Conservation (phyloP, 2,888 invertebrate genomes). For the Cryptocheilus praepositus region DNA sequence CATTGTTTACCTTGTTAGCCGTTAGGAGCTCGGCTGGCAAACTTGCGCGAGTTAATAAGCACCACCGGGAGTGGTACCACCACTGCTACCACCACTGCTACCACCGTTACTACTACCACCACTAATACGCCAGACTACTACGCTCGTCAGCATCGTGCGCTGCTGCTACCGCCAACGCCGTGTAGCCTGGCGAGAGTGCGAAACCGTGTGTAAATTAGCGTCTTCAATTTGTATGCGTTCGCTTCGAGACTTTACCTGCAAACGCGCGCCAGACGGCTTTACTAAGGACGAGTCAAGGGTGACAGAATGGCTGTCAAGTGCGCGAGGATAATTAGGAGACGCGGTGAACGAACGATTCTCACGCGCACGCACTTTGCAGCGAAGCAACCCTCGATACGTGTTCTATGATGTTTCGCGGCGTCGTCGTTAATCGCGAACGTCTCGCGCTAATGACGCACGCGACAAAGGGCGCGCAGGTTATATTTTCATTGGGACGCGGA, state of each 20-base stretch:
- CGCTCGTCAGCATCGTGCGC: too few species aligned
- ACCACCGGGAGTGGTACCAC: conserved; percentile 39
- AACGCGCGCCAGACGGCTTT: conserved; percentile 32
- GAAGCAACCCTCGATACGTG: too few species aligned
- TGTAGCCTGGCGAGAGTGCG: conserved; percentile 51
- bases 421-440: too few species aligned
- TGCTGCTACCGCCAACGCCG: too few species aligned
- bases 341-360: neutral
- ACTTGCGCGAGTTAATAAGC: conserved; percentile 71
- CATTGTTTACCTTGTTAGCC: conserved; percentile 74
- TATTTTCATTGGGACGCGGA: too few species aligned
- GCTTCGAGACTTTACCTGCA: conserved; percentile 43
- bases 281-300: conserved; percentile 25
- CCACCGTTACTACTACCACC: conserved; percentile 12
- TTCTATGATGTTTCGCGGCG: too few species aligned
- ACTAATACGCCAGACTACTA: neutral
- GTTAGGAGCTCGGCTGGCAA: conserved; percentile 63
- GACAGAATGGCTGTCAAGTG: conserved; percentile 5
- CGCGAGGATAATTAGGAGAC: conserved; percentile 1
- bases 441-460: too few species aligned
- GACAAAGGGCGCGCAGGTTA: too few species aligned
- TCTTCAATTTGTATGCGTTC: conserved; percentile 72
- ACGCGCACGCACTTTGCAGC: too few species aligned
- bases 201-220: conserved; percentile 72
- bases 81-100: conserved; percentile 20